phyloP scores from a whole-genome alignment of 1,140 invertebrate species.

The Drosophila tsacasi region DNA sequence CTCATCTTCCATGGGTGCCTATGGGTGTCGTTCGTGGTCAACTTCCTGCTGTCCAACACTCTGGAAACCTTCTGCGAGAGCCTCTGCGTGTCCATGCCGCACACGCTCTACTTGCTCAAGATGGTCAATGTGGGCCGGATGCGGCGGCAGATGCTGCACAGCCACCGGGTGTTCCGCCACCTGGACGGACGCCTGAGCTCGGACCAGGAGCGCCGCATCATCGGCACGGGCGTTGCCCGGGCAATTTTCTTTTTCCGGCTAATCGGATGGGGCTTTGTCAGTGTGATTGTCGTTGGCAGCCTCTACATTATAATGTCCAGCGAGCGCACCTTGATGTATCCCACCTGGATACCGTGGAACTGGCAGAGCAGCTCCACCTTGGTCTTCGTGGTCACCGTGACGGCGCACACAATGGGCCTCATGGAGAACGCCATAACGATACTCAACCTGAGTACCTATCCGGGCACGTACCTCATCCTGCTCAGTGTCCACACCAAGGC shows the following conservation, averaged over 20 bases:
- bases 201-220: constrained; percentile 18
- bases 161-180: constrained; percentile 24
- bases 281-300: not conserved
- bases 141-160: constrained; percentile 23
- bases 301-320: not conserved
- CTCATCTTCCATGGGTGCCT: not conserved
- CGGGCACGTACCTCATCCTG: constrained; percentile 62
- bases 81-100: constrained; percentile 37
- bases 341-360: constrained; percentile 69
- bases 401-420: constrained; percentile 8
- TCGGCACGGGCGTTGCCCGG: not conserved
- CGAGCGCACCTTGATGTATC: constrained; percentile 45
- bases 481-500: constrained; percentile 67
- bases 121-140: constrained; percentile 25
- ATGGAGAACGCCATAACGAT: not conserved
- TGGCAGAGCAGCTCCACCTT: constrained; percentile 16
- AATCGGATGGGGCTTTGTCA: not conserved
- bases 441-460: constrained; percentile 50
- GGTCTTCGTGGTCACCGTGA: constrained; percentile 21
- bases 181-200: constrained; percentile 46
- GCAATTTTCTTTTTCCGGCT: not conserved
- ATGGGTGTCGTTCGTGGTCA: constrained; percentile 18
- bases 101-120: constrained; percentile 47
- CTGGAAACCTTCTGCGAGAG: constrained; percentile 59
- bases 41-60: constrained; percentile 15